These are phyloP conservation scores for Coregonus ussuriensis DNA, from an alignment of 2,797 vertebrate genomes.

Conservation along the genomic window DNA sequence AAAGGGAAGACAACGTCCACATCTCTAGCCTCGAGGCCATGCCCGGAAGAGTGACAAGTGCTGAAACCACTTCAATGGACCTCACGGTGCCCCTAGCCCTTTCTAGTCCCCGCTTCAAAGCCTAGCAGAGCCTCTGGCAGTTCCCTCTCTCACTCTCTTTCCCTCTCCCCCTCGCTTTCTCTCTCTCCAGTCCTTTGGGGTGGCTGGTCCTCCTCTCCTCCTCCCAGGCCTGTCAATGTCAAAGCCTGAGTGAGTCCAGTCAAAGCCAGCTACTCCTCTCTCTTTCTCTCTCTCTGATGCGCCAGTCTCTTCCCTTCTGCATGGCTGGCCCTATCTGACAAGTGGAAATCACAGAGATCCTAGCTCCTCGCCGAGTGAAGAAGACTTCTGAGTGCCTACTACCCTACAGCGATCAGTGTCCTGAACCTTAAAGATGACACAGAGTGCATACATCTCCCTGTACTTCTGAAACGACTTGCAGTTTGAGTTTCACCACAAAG, in stretches of 20 bases:
- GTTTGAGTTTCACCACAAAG: slow-evolving; percentile 41
- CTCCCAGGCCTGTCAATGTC: slow-evolving; percentile 74
- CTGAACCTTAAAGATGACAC: slow-evolving; percentile 65
- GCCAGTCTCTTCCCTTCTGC: slow-evolving; percentile 69
- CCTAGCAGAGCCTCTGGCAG: slow-evolving; percentile 72
- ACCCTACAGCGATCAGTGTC: slow-evolving; percentile 72
- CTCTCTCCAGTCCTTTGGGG: slow-evolving; percentile 64
- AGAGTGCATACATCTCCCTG: slow-evolving; percentile 36
- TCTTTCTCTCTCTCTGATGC: slow-evolving; percentile 53
- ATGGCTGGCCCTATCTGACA: slow-evolving; percentile 73
- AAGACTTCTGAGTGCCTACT: slow-evolving; percentile 65
- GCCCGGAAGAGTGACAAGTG: slow-evolving; percentile 76
- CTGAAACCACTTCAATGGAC: slow-evolving; percentile 77
- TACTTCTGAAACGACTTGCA: slow-evolving; percentile 52
- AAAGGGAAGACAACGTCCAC: slow-evolving; percentile 50
- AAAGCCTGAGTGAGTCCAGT: slow-evolving; percentile 75
- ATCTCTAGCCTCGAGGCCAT: slow-evolving; percentile 68
- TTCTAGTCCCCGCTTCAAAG: slow-evolving; percentile 79
- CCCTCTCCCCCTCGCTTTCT: slow-evolving; percentile 38
- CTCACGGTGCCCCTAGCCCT: slow-evolving; percentile 74
- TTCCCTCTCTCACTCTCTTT: slow-evolving; percentile 31
- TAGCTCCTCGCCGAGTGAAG: slow-evolving; percentile 48
- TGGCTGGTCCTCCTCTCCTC: slow-evolving; percentile 66
- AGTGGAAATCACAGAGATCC: slow-evolving; percentile 73
- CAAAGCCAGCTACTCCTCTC: slow-evolving; percentile 51